A percentile compares a stretch with the other conserved stretches of the same genome.
These are phyloP conservation scores for Dryococelus australis DNA, from an alignment of 2,888 invertebrate genomes.

Conservation along the genomic window DNA sequence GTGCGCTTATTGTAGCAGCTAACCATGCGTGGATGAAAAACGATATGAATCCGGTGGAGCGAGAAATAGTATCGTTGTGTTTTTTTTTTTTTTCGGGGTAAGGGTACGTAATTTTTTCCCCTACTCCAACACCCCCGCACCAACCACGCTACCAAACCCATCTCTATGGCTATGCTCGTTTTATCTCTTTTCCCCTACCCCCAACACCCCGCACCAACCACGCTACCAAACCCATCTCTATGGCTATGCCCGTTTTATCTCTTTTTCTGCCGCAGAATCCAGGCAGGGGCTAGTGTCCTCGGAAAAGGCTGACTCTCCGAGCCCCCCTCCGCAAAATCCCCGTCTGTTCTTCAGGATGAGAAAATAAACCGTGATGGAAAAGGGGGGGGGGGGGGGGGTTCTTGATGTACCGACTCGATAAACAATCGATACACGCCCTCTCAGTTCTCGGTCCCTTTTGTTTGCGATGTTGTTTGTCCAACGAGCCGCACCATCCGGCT, in stretches of 20 bases:
- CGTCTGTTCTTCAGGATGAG: not conserved
- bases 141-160: not conserved
- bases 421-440: conserved; percentile 16
- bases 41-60: not conserved
- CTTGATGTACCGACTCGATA: not conserved
- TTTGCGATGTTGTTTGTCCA: conserved; percentile 9
- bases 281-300: not conserved
- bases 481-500: not conserved
- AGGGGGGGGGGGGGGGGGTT: not conserved
- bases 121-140: not conserved
- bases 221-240: not conserved
- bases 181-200: not conserved
- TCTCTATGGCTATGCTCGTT: not conserved
- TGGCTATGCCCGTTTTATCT: not conserved
- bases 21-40: conserved; percentile 16
- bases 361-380: no score
- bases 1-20: conserved; percentile 3
- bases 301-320: not conserved
- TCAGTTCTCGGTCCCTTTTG: not conserved
- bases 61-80: conserved; percentile 13
- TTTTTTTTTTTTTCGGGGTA: not conserved
- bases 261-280: not conserved
- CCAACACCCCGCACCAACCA: not conserved
- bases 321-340: not conserved
- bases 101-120: not conserved